phyloP scores from a whole-genome alignment of 2,113 vertebrate genomes.

The Bolborhynchus lineola region DNA sequence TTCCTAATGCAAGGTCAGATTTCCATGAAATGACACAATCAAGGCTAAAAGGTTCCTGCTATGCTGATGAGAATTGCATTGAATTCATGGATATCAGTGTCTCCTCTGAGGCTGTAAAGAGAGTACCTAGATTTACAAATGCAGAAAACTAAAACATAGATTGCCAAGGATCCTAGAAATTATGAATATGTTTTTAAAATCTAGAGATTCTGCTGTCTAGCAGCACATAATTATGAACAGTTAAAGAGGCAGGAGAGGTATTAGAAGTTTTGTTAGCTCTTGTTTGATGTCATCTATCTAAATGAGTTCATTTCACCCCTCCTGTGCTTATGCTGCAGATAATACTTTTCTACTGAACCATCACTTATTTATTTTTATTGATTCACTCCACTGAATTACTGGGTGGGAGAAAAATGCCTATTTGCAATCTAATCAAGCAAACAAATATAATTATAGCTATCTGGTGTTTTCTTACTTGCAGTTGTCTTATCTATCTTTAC shows the following conservation, averaged over 20 bases:
- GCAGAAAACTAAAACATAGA: background rate
- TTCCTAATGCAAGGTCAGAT: background rate
- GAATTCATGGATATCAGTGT: background rate
- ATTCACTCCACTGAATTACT: background rate
- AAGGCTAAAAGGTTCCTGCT: background rate
- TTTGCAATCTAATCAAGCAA: constrained; percentile 47
- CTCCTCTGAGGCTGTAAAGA: background rate
- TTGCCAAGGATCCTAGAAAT: background rate
- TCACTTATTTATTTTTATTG: constrained; percentile 23
- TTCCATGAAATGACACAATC: background rate
- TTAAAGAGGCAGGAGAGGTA: background rate
- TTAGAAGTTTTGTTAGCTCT: background rate
- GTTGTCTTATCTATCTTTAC: constrained; percentile 15
- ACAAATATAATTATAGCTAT: constrained; percentile 40
- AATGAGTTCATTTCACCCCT: background rate
- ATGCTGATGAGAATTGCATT: background rate
- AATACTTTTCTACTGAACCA: background rate
- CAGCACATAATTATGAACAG: background rate
- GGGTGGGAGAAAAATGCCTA: background rate
- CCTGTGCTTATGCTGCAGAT: background rate
- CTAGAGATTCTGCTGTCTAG: background rate
- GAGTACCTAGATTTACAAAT: background rate
- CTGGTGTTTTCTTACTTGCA: constrained; percentile 6
- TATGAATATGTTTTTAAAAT: background rate
- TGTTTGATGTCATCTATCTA: background rate